phyloP scores from a whole-genome alignment of 1,140 invertebrate species.

The Danaus melanippus region DNA sequence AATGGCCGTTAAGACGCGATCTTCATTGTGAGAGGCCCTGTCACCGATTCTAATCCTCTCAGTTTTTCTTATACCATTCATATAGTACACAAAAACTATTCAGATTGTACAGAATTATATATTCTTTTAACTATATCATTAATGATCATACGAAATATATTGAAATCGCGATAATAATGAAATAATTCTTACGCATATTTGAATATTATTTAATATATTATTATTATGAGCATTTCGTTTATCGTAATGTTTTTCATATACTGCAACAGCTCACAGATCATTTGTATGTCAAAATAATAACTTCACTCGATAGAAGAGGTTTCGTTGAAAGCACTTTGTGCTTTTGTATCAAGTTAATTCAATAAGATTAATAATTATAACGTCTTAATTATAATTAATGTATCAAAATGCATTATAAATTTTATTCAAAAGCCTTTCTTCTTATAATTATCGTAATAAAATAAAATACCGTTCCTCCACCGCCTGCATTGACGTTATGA shows the following conservation, averaged over 20 bases:
- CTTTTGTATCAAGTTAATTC: constrained; percentile 24
- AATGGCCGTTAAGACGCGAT: constrained; percentile 39
- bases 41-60: constrained; percentile 59
- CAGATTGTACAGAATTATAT: constrained; percentile 19
- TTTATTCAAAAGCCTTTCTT: no score
- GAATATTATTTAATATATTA: no score
- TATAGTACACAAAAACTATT: constrained; percentile 24
- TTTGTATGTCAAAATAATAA: constrained; percentile 39
- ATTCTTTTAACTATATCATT: constrained; percentile 14
- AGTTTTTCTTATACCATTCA: constrained; percentile 49
- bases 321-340: constrained; percentile 23
- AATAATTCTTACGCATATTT: no score
- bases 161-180: no score
- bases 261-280: constrained; percentile 32
- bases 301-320: constrained; percentile 26
- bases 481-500: no score
- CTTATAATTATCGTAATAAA: no score
- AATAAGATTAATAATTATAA: constrained; percentile 5
- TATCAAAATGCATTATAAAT: no score
- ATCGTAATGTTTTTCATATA: constrained; percentile 19
- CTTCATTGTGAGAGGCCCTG: constrained; percentile 53
- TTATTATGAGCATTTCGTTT: no score
- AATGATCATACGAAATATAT: no score
- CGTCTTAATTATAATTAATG: no score
- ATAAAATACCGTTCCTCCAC: no score